Conservation (phyloP, 2,888 invertebrate genomes). For the Zygaena filipendulae region DNA sequence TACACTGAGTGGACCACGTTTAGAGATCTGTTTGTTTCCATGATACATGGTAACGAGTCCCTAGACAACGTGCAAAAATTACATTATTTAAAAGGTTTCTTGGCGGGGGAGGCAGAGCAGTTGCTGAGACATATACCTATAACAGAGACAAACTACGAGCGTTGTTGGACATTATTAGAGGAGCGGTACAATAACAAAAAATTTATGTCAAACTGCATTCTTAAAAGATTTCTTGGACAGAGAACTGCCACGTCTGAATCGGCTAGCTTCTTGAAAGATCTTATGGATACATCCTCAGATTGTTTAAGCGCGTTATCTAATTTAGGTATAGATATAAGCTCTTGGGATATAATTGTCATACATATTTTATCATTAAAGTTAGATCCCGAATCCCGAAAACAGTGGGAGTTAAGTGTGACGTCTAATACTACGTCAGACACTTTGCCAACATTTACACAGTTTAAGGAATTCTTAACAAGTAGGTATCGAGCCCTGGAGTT, state of each 20-base stretch:
- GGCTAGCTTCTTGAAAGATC: constrained; percentile 10
- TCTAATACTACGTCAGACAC: constrained; percentile 3
- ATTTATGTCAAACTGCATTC: constrained; percentile 13
- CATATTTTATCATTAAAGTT: constrained; percentile 8
- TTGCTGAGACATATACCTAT: constrained; percentile 10
- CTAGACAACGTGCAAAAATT: constrained; percentile 6
- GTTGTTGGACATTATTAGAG: constrained; percentile 15
- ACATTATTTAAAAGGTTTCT: constrained; percentile 6
- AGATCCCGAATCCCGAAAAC: constrained; percentile 10
- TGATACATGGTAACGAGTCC: too few relatives aligned
- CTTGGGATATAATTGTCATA: constrained; percentile 11
- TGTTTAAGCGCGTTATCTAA: constrained; percentile 14
- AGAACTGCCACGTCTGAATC: constrained; percentile 6
- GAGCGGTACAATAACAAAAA: constrained; percentile 17
- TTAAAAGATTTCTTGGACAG: constrained; percentile 10
- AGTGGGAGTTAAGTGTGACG: constrained; percentile 10
- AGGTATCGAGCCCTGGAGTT: constrained; percentile 10
- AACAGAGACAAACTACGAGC: constrained; percentile 13
- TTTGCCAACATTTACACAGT: constrained; percentile 4
- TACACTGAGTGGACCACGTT: constrained; percentile 11
- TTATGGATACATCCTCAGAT: constrained; percentile 16
- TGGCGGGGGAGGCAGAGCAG: constrained; percentile 6
- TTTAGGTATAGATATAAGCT: constrained; percentile 6
- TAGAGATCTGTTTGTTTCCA: constrained; percentile 6
- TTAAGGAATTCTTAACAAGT: constrained; percentile 8